A percentile compares a stretch with the other conserved stretches of the same genome.
phyloP scores from a whole-genome alignment of 1,140 invertebrate species.

The Zophobas atratus region DNA sequence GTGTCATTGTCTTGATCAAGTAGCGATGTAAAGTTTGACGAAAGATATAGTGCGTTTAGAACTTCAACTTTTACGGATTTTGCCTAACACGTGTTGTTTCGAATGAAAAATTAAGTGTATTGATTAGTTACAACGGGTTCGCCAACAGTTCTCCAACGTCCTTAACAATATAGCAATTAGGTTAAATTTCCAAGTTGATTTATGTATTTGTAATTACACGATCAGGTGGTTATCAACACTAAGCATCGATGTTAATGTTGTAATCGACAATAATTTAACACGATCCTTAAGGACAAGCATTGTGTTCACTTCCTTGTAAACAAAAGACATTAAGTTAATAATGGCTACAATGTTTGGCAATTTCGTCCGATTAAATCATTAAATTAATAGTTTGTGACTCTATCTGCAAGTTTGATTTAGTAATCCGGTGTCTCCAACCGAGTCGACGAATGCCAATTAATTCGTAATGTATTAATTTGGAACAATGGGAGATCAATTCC shows the following conservation, averaged over 20 bases:
- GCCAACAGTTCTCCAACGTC: too few species aligned
- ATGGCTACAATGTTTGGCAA: constrained; percentile 23
- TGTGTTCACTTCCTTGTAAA: constrained; percentile 4
- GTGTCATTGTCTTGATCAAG: too few species aligned
- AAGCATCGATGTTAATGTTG: not conserved
- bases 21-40: too few species aligned
- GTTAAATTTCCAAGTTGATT: too few species aligned
- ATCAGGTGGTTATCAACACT: not conserved
- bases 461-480: not conserved
- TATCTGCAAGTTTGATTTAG: not conserved
- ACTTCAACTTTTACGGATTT: too few species aligned
- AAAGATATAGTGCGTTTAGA: too few species aligned
- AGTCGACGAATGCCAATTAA: too few species aligned
- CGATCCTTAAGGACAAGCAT: constrained; percentile 1
- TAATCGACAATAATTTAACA: not conserved
- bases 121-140: too few species aligned
- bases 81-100: too few species aligned
- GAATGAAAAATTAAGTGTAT: too few species aligned
- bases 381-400: not conserved
- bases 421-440: too few species aligned
- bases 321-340: not conserved
- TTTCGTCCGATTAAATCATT: constrained; percentile 7
- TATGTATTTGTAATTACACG: not conserved
- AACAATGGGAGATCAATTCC: not conserved
- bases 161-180: too few species aligned